Conservation (phyloP, 2,888 invertebrate genomes). For the Trichacis sp. region DNA sequence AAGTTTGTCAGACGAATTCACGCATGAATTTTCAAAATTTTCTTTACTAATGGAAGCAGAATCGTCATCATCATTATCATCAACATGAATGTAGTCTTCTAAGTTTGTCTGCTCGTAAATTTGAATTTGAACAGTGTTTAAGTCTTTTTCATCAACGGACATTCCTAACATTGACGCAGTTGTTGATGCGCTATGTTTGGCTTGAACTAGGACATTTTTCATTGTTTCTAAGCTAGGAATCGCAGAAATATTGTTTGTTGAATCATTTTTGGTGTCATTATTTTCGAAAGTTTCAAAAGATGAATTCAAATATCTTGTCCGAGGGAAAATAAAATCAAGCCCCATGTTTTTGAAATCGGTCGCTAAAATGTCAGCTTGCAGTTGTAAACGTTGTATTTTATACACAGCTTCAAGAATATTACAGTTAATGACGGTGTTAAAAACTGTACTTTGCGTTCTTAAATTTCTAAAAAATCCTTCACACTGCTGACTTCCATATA, state of each 20-base stretch:
- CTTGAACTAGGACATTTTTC: neutral
- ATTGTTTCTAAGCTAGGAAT: neutral
- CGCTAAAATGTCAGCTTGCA: slow-evolving; percentile 19
- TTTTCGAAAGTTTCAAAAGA: neutral
- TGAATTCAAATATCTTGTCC: neutral
- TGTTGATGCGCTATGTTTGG: slow-evolving; percentile 8
- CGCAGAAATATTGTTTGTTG: too few relatives aligned
- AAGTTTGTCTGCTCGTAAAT: too few relatives aligned
- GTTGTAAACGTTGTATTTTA: slow-evolving; percentile 20
- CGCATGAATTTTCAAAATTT: neutral
- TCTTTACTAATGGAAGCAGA: neutral
- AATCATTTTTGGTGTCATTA: neutral
- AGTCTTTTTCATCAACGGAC: neutral
- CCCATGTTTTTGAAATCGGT: slow-evolving; percentile 7
- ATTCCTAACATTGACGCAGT: slow-evolving; percentile 6
- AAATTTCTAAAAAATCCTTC: slow-evolving; percentile 21
- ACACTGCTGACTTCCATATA: slow-evolving; percentile 26
- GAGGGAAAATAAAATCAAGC: slow-evolving; percentile 9
- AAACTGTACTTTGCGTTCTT: slow-evolving; percentile 18
- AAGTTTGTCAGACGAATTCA: neutral
- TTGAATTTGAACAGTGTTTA: neutral
- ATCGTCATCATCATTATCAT: slow-evolving; percentile 1
- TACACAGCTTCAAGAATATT: slow-evolving; percentile 21
- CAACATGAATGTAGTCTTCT: neutral
- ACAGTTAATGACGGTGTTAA: slow-evolving; percentile 29